Evolutionary conservation across 2,797 vertebrate species (phyloP), one percentile per base, ranked within the genome.

Genomic region (Tapera naevia): DNA sequence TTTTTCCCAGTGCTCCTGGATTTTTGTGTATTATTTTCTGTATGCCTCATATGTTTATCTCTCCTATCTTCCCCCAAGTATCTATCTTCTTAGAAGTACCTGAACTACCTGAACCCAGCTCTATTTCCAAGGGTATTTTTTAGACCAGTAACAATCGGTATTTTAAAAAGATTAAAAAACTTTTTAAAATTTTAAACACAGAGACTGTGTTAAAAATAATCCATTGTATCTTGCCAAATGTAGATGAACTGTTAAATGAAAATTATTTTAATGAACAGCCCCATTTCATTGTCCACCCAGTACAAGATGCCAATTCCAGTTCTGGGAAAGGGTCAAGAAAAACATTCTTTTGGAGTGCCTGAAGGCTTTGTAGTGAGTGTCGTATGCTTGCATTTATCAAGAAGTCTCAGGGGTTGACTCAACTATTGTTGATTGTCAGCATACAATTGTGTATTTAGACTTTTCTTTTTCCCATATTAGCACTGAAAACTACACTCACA

Each of bases 251-350:
- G 88, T 94, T 96, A 97, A 97, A 96, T 96, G 94, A 96, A 88
- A 95, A 95, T 94, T 96, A 91, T 96, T 97, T 97, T 94, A 97
- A 96, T 93, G 96, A 97, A 80, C 93, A 89, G 94, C 69, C 85
- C 92, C 78, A 58, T 74, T 93, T 93, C 94, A 97, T 97, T 97
- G 97, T 98, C 96, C 96, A 88, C 94, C 74, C 90, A 92, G 90
- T 18, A 18, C 70, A 37, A 76, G 79, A 41, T 97, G 97, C 95
- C 97, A 97, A 96, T 96, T 97, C 88, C 70, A 86, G 76, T 95
- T 96, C 95, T 98, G 97, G 96, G 93, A 92, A 96, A 80, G 86
- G 96, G 94, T 97, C 96, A 97, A 98, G 95, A 97, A 96, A 97
- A 98, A 97, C 94, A 96, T 93, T 92, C 91, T 58, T 94, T 70